phyloP scores from a whole-genome alignment of 2,888 invertebrate genomes.

The Pyrochroa serraticornis region DNA sequence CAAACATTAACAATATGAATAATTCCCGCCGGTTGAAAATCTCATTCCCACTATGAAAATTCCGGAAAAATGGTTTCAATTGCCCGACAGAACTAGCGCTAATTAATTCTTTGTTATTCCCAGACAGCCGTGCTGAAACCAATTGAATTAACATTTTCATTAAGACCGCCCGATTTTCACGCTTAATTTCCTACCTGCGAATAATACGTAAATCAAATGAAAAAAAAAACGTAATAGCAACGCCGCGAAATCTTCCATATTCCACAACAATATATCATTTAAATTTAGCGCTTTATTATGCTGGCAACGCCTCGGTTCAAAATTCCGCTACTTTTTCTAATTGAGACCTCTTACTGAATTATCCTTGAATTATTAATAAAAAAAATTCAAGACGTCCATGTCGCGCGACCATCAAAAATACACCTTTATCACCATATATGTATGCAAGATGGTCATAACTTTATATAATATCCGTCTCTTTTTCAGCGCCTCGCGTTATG shows the following conservation, averaged over 20 bases:
- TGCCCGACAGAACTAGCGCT: neutral
- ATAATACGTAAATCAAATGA: neutral
- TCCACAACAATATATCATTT: no score
- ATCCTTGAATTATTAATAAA: neutral
- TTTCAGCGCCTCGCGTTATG: slow-evolving; percentile 7
- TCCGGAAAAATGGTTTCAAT: slow-evolving; percentile 3
- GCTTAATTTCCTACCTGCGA: neutral
- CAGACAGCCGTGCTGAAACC: neutral
- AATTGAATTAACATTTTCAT: neutral
- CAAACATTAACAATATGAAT: slow-evolving; percentile 28
- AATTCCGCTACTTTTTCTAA: neutral
- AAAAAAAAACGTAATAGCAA: no score
- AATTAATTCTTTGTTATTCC: slow-evolving; percentile 9
- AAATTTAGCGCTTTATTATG: slow-evolving; percentile 1
- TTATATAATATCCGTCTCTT: slow-evolving; percentile 26
- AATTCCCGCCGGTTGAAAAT: slow-evolving; percentile 20
- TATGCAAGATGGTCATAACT: slow-evolving; percentile 26
- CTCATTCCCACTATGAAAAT: slow-evolving; percentile 15
- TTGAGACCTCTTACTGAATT: neutral
- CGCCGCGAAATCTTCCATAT: no score
- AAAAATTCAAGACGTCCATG: neutral
- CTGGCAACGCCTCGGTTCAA: neutral
- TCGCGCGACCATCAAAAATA: neutral
- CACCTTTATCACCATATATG: slow-evolving; percentile 16
- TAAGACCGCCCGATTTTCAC: neutral